These are phyloP conservation scores for Dryocosmus kuriphilus DNA, from an alignment of 2,888 invertebrate genomes.

Conservation along the genomic window DNA sequence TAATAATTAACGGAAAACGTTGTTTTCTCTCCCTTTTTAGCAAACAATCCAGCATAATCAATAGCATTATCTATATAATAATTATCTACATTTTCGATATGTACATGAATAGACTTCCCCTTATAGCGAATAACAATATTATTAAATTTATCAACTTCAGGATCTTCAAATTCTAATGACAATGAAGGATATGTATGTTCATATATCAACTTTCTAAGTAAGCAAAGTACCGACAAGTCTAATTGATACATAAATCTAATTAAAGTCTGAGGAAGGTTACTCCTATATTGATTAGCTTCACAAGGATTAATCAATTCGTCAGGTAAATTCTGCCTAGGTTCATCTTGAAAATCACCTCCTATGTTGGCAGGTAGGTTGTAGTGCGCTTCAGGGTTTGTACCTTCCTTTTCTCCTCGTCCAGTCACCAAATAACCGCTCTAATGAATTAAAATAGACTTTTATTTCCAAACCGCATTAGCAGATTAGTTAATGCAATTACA, in stretches of 20 bases:
- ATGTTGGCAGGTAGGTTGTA: no score
- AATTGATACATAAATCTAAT: constrained; percentile 62
- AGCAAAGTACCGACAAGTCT: constrained; percentile 63
- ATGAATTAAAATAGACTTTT: neutral
- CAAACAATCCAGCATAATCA: constrained; percentile 59
- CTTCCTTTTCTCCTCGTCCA: neutral
- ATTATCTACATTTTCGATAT: constrained; percentile 61
- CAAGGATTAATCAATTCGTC: neutral
- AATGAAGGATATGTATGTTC: constrained; percentile 63
- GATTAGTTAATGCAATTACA: no score
- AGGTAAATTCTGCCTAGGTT: neutral
- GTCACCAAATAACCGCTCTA: neutral
- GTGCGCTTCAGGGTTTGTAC: no score
- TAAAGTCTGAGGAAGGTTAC: constrained; percentile 57
- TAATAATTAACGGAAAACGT: constrained; percentile 58
- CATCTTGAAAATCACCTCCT: neutral
- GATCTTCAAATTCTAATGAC: constrained; percentile 61
- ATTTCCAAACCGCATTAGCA: no score
- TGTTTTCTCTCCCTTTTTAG: constrained; percentile 51
- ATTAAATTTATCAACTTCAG: constrained; percentile 48
- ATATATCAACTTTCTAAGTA: constrained; percentile 57
- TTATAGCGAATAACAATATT: constrained; percentile 59
- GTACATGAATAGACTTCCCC: constrained; percentile 60
- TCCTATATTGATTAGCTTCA: constrained; percentile 47
- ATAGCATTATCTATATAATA: constrained; percentile 58